These are phyloP conservation scores for Sebastes iracundus DNA, from an alignment of 2,797 vertebrate genomes.

Conservation along the genomic window DNA sequence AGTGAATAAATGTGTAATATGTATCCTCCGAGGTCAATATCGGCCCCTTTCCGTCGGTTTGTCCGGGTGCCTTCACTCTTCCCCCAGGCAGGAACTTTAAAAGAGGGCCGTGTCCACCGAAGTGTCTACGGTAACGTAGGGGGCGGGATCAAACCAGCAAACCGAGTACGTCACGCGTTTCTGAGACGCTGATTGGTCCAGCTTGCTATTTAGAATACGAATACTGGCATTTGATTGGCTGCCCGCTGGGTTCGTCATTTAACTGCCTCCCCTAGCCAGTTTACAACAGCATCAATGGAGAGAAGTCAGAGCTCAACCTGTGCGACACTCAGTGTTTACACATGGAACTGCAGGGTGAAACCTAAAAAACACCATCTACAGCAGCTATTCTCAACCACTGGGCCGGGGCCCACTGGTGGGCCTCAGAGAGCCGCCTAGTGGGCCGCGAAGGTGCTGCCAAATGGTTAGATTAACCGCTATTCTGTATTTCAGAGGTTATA, in stretches of 20 bases:
- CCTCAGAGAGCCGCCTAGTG: too few relatives aligned
- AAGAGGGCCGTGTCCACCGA: conserved; percentile 69
- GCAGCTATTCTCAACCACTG: too few relatives aligned
- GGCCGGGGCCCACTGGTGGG: too few relatives aligned
- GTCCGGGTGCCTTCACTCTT: conserved; percentile 62
- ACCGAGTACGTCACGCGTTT: conserved; percentile 19
- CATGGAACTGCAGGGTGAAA: background rate
- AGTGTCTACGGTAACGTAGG: conserved; percentile 47
- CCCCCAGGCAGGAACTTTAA: conserved; percentile 78
- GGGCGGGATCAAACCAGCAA: conserved; percentile 45
- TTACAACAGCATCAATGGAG: conserved; percentile 50
- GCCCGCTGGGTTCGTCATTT: conserved; percentile 9
- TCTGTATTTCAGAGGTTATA: too few relatives aligned
- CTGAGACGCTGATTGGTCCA: conserved; percentile 62
- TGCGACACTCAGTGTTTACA: conserved; percentile 42
- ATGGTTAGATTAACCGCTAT: too few relatives aligned
- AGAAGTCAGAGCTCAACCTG: conserved; percentile 14
- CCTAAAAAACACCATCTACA: background rate
- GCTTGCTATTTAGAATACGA: background rate
- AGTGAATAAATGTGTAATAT: conserved; percentile 7
- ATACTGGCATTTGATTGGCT: conserved; percentile 62
- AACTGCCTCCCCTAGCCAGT: conserved; percentile 35
- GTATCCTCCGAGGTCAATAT: conserved; percentile 23
- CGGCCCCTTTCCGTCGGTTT: conserved; percentile 44
- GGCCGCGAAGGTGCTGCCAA: too few relatives aligned